A percentile compares a stretch with the other conserved stretches of the same genome.
phyloP scores from a whole-genome alignment of 2,113 vertebrate genomes.

The Castor canadensis region DNA sequence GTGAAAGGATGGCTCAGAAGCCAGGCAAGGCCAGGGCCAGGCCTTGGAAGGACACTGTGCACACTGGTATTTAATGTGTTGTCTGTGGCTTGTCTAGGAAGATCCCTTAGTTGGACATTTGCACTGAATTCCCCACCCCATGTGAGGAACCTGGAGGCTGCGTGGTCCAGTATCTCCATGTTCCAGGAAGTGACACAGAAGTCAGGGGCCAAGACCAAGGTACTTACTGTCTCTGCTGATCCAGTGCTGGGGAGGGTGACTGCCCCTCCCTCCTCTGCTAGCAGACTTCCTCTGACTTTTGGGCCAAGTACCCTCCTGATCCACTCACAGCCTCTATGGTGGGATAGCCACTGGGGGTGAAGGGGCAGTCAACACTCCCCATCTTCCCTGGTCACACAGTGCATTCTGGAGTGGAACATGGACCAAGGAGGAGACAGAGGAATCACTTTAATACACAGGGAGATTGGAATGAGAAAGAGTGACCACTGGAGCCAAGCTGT shows the following conservation, averaged over 20 bases:
- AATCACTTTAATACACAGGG: background rate
- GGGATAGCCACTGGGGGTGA: background rate
- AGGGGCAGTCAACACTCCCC: background rate
- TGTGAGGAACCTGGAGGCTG: background rate
- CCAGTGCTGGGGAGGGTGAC: background rate
- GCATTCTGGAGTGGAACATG: background rate
- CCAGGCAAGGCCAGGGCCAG: background rate
- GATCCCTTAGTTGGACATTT: background rate
- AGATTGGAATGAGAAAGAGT: background rate
- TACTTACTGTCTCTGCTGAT: background rate
- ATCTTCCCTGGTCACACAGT: background rate
- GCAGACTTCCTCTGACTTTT: background rate
- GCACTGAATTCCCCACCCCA: background rate
- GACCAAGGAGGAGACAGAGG: background rate
- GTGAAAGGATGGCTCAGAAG: background rate
- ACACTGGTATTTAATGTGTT: accelerated
- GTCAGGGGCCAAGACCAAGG: background rate
- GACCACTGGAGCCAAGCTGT: accelerated
- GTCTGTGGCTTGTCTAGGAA: background rate
- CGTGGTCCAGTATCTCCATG: background rate
- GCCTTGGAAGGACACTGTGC: background rate
- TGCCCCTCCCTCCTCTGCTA: background rate
- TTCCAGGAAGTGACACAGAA: background rate
- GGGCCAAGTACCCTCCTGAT: background rate
- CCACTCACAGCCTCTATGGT: accelerated